Evolutionary conservation across 2,888 invertebrate genomes (phyloP).

Genomic region (Noctua janthina): DNA sequence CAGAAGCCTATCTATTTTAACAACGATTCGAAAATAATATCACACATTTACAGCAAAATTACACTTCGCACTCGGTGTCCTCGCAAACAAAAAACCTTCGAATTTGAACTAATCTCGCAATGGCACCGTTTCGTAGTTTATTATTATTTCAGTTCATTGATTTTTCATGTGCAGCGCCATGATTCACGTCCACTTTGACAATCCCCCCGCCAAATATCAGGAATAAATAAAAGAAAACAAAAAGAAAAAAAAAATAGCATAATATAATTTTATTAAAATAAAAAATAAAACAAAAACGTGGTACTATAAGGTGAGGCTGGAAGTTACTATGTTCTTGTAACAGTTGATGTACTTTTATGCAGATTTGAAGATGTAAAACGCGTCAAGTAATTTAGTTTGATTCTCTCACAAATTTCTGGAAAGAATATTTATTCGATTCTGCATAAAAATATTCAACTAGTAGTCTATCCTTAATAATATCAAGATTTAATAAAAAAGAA

Average conservation of each 20-base stretch:
- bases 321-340: constrained; percentile 72
- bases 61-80: constrained; percentile 85
- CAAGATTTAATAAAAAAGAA: constrained; percentile 69
- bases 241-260: constrained; percentile 76
- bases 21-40: constrained; percentile 88
- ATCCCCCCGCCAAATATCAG: constrained; percentile 84
- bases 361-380: constrained; percentile 56
- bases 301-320: constrained; percentile 78
- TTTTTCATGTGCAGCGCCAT: constrained; percentile 87
- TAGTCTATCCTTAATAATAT: constrained; percentile 64
- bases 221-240: constrained; percentile 77
- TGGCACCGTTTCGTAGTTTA: constrained; percentile 77
- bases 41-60: constrained; percentile 88
- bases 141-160: constrained; percentile 81
- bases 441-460: constrained; percentile 73
- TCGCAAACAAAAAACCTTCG: constrained; percentile 77
- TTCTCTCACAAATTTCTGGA: constrained; percentile 29
- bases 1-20: constrained; percentile 85
- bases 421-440: constrained; percentile 44
- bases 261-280: constrained; percentile 83
- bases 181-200: constrained; percentile 87
- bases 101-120: constrained; percentile 79
- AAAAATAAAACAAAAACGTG: constrained; percentile 69
- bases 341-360: constrained; percentile 74
- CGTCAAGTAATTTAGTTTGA: constrained; percentile 37